Base-by-base conservation (phyloP, 2,888 invertebrate genomes). In the Campoplex capitator region DNA sequence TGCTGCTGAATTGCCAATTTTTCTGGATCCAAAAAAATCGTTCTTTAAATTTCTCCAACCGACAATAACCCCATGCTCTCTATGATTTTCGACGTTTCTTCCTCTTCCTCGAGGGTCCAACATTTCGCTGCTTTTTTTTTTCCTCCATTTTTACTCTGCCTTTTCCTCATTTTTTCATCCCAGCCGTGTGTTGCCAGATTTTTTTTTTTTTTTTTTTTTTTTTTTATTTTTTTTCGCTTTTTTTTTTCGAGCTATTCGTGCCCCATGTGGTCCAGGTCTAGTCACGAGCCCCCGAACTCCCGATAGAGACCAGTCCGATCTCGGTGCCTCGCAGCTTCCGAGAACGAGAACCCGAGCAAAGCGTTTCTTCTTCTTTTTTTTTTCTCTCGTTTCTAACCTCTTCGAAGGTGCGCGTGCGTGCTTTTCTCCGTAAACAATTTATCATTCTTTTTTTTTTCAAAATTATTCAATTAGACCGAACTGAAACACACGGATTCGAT, bases 281-380 rank as follows among this genome's bases (percentile, higher is more conserved):
- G 81, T 56, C 76, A 54, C 54, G 78, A 79, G 79, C 58, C 38
- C 28, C 68, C 16, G 6, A 62, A 62, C 62, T 62, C 38, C 23
- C 75, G 75, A 58, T 75, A 28, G 67, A 35, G 13, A 13, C 65
- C 45, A 18, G 28, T 32, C 45, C 42, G 45, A 38, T 45, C 42
- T 35, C 62, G 28, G 45, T 45, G 23, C 80, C 86, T 81, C 90
- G 88, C 28, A 28, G 16, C 90, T 92, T 92, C 92, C 89, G 90
- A 91, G 92, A 92, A 92, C 87, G 45, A 71, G 28, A 56, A 58
- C 32, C 16, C 32, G 16, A 62, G 32, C 32, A 16, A 62, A 3
- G 28, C 3, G 28, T 58, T 13, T 58, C 28, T 58, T 58, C 13
- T 32, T 62, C 16, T 32, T 13, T 58, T 2, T 58, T 58, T 38